A percentile compares a stretch with the other conserved stretches of the same genome.
These are phyloP conservation scores for Parnassius smintheus DNA, from an alignment of 2,888 invertebrate genomes.

Conservation along the genomic window DNA sequence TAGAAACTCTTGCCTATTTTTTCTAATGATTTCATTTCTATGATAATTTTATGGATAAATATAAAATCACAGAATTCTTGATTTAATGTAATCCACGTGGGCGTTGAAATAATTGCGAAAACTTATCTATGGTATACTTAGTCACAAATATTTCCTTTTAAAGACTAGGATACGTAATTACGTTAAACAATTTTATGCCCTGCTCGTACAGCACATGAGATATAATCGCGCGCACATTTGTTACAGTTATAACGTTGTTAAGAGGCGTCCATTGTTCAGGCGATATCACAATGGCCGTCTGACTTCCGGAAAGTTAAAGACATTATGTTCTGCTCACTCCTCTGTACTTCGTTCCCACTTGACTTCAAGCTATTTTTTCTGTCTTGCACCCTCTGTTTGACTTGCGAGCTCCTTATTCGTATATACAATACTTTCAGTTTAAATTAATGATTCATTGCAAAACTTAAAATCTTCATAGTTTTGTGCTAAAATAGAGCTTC, in stretches of 20 bases:
- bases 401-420: background rate
- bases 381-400: background rate
- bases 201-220: background rate
- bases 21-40: no score
- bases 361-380: background rate
- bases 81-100: no score
- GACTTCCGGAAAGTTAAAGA: background rate
- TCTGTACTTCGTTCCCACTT: background rate
- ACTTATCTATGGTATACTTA: no score
- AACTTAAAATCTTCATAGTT: no score
- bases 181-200: background rate
- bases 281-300: conserved; percentile 1
- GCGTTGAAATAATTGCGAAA: no score
- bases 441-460: no score
- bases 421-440: background rate
- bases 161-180: no score
- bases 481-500: no score
- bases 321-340: background rate
- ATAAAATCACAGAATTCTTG: no score
- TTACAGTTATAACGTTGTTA: conserved; percentile 1
- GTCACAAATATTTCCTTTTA: no score
- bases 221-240: conserved; percentile 5
- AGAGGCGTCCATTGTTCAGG: background rate
- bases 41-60: no score
- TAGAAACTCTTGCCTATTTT: no score